Conservation (phyloP, 2,113 vertebrate species). For the Morone saxatilis region DNA sequence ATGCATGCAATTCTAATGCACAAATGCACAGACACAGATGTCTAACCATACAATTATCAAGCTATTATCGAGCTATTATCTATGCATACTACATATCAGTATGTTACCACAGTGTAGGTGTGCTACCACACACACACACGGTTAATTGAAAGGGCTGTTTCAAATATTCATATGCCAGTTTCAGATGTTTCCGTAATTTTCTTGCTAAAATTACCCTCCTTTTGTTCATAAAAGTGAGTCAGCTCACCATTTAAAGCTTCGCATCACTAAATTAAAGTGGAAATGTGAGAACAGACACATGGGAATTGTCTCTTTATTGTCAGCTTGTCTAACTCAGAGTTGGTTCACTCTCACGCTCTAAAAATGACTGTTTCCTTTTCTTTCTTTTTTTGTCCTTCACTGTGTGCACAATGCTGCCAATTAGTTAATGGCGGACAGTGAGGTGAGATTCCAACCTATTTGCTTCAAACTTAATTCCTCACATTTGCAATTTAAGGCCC, state of each 20-base stretch:
- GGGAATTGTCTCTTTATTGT: constrained; percentile 53
- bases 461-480: constrained; percentile 60
- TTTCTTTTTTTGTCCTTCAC: not conserved
- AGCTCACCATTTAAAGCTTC: constrained; percentile 41
- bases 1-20: not conserved
- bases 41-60: not conserved
- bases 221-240: constrained; percentile 39
- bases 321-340: constrained; percentile 40
- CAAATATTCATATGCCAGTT: constrained; percentile 13
- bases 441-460: constrained; percentile 47
- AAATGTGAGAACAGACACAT: constrained; percentile 47
- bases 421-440: constrained; percentile 71
- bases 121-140: not conserved
- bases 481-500: constrained; percentile 59
- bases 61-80: not conserved
- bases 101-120: not conserved
- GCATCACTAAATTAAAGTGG: constrained; percentile 38
- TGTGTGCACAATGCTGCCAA: constrained; percentile 65
- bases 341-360: constrained; percentile 41
- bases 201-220: constrained; percentile 48
- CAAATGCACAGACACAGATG: constrained; percentile 8
- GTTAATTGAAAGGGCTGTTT: constrained; percentile 30
- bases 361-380: constrained; percentile 33
- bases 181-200: constrained; percentile 19
- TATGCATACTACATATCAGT: not conserved